Evolutionary conservation across 2,113 vertebrate species (phyloP), one percentile per base, ranked within the genome.

Genomic region (Dromas ardeola): DNA sequence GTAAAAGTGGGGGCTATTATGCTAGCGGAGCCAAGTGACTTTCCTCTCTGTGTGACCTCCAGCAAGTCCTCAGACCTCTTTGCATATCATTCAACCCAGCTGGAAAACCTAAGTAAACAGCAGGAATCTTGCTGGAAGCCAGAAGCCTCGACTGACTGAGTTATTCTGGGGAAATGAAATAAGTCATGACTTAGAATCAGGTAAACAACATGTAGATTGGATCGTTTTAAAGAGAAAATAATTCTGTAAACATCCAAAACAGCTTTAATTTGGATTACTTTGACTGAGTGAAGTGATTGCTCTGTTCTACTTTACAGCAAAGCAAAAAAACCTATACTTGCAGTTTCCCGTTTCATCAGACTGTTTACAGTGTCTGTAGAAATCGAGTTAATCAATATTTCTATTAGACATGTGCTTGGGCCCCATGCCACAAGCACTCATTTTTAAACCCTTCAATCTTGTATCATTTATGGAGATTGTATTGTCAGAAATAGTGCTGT

Each of bases 391-490:
- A 97, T 97, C 96, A 95, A 96, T 97, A 95, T 95, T 96, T 96
- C 95, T 96, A 11, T 95, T 88, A 96, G 90, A 85, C 80, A 77
- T 74, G 74, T 53, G 40, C 85, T 93, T 50, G 73, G 92, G 80
- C 93, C 86, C 79, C 55, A 15, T 83, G 94, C 96, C 96, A 94
- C 83, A 89, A 15, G 67, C 90, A 85, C 86, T 91, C 87, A 95
- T 89, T 95, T 96, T 94, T 88, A 97, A 94, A 92, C 70, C 95
- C 88, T 89, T 97, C 97, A 95, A 91, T 97, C 95, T 96, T 92
- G 88, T 96, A 94, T 97, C 97, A 90, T 96, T 97, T 96, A 95
- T 97, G 97, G 86, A 95, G 95, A 95, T 94, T 92, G 92, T 92
- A 92, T 96, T 97, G 96, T 97, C 97, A 97, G 96, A 94, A 96